Base-by-base conservation (phyloP, 2,888 invertebrate genomes). In the Sceliomorpha sp. region DNA sequence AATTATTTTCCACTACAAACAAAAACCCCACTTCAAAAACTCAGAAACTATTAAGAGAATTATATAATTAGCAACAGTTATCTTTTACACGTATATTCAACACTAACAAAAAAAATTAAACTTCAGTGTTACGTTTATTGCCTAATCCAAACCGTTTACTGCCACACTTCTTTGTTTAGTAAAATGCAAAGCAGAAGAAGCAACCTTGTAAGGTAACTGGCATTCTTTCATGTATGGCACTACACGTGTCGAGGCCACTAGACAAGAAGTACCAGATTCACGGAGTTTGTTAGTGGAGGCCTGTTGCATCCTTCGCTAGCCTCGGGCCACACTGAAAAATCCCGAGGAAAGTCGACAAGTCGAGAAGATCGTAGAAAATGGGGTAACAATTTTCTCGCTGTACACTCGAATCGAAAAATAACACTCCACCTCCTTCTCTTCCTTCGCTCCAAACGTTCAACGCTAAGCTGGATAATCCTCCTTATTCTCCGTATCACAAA, bases 191-290 rank as follows among this genome's bases (percentile, higher is more conserved):
- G 32, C 36, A 55, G 45, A 20, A 67, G 68, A 66, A 72, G 36
- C 71, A 72, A 73, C 53, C 67, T 67, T 62, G 62, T 51, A 56
- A 66, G 60, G 73, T 85, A 86, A 87, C 78, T 85, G 79, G 85
- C 82, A 56, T 85, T 78, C 85, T 87, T 79, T 64, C 81, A 77
- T 85, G 84, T 87, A 87, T 84, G 86, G 81, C 83, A 85, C 87
- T 86, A 87, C 82, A 86, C 77, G 75, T 74, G 83, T 82, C 77
- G 79, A 86, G 84, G 79, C 86, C 87, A 86, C 87, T 87, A 84
- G 81, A 85, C 75, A 66, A 77, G 77, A 83, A 86, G 87, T 83
- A 71, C 82, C 82, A 78, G 82, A 83, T 76, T 84, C 81, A 76
- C 76, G 67, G 70, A 73, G 82, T 84, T 85, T 85, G 83, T 85